A percentile compares a stretch with the other conserved stretches of the same genome.
Conservation (phyloP, 2,888 invertebrate species). For the Polia nebulosa region DNA sequence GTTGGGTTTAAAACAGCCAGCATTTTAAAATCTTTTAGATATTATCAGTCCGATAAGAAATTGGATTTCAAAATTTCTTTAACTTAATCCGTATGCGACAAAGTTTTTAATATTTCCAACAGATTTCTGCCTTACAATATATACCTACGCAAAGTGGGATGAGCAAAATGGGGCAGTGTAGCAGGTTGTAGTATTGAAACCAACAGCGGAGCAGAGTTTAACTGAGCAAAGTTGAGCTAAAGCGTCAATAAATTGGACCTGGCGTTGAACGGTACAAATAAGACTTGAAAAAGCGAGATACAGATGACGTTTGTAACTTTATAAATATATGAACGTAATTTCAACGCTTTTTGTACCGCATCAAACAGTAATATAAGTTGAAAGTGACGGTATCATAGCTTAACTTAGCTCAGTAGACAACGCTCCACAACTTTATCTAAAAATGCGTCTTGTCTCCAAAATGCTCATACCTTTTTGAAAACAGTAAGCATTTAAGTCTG, state of each 20-base stretch:
- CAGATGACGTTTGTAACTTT: not conserved
- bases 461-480: not conserved
- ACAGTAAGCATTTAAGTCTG: too few relatives aligned
- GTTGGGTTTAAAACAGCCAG: slow-evolving; percentile 13
- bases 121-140: too few relatives aligned
- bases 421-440: not conserved
- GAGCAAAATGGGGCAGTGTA: slow-evolving; percentile 4
- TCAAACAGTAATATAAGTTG: slow-evolving; percentile 11
- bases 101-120: not conserved
- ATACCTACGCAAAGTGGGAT: not conserved
- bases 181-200: slow-evolving; percentile 16
- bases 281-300: not conserved
- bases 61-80: too few relatives aligned
- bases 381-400: slow-evolving; percentile 5
- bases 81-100: too few relatives aligned
- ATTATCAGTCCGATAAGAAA: not conserved
- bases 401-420: not conserved
- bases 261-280: slow-evolving; percentile 19
- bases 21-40: not conserved
- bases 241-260: not conserved
- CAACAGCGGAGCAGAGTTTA: slow-evolving; percentile 2
- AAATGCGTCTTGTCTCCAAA: not conserved
- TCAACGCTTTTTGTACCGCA: slow-evolving; percentile 17
- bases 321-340: not conserved
- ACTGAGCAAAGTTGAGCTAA: slow-evolving; percentile 21